Percentiles rank a stretch among this genome's conserved stretches.
These are phyloP conservation scores for Lutjanus argentimaculatus DNA, from an alignment of 2,797 vertebrate genomes.

Conservation along the genomic window DNA sequence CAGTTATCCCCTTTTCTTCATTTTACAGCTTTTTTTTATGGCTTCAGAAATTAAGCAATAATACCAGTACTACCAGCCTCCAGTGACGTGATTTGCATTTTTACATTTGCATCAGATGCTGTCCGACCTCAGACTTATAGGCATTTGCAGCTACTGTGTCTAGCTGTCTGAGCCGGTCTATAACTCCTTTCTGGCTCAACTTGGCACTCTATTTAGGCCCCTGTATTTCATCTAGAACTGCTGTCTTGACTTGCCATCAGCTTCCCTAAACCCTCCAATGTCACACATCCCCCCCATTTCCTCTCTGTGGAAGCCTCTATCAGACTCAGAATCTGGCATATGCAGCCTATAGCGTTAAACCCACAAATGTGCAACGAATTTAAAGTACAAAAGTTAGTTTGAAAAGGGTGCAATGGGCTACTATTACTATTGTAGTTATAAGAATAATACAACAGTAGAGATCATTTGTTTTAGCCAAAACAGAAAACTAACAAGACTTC, in stretches of 20 bases:
- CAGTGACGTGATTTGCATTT: conserved; percentile 38
- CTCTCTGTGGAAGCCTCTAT: conserved; percentile 13
- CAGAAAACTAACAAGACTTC: neutral
- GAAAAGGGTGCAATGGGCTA: neutral
- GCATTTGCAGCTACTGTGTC: conserved; percentile 16
- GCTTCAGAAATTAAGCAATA: conserved; percentile 32
- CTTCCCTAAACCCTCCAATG: conserved; percentile 33
- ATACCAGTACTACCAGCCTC: conserved; percentile 4
- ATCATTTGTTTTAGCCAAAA: neutral
- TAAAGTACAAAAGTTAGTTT: neutral
- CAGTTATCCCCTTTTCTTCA: conserved; percentile 9
- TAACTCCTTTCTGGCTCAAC: conserved; percentile 34
- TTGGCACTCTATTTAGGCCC: conserved; percentile 39
- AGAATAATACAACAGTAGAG: neutral
- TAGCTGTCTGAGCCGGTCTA: conserved; percentile 34
- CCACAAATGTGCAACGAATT: neutral
- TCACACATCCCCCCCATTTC: conserved; percentile 33
- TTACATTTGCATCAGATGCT: conserved; percentile 41
- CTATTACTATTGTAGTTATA: neutral
- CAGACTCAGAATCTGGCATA: conserved; percentile 4
- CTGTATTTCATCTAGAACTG: conserved; percentile 47
- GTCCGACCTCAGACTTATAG: conserved; percentile 29
- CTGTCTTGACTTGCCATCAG: conserved; percentile 42
- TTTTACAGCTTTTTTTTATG: conserved; percentile 19
- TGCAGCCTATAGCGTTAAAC: neutral